These are phyloP conservation scores for Drosophila malerkotliana DNA, from an alignment of 1,140 invertebrate genomes.

Conservation along the genomic window DNA sequence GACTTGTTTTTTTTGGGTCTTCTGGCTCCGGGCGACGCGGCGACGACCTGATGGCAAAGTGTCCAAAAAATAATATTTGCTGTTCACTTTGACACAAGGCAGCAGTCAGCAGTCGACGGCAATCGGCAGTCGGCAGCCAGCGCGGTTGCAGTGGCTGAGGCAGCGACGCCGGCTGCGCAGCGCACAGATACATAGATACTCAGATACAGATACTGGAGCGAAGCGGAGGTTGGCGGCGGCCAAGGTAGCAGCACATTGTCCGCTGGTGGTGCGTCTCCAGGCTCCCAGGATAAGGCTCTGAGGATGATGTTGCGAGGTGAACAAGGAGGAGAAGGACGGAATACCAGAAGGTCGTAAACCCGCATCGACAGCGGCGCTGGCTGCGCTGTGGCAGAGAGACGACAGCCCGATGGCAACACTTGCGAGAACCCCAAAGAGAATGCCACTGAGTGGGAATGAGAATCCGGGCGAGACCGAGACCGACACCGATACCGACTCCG, in stretches of 20 bases:
- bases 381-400: conserved; percentile 28
- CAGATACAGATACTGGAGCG: conserved; percentile 60
- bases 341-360: conserved; percentile 66
- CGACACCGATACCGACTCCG: conserved; percentile 11
- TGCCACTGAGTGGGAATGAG: conserved; percentile 42
- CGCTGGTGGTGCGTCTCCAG: conserved; percentile 49
- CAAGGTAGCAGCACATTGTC: conserved; percentile 30
- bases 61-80: conserved; percentile 83
- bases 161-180: conserved; percentile 55
- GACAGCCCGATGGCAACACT: conserved; percentile 49
- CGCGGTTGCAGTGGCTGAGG: conserved; percentile 12
- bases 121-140: conserved; percentile 29
- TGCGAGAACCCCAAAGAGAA: conserved; percentile 44
- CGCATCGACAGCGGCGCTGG: conserved; percentile 38
- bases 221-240: conserved; percentile 9
- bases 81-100: conserved; percentile 79
- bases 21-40: conserved; percentile 64
- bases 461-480: conserved; percentile 32
- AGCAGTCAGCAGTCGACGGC: conserved; percentile 30
- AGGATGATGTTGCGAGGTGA: conserved; percentile 45
- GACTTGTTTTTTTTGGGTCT: conserved; percentile 29
- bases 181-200: conserved; percentile 33
- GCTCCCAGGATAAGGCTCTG: conserved; percentile 19
- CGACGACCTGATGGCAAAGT: conserved; percentile 80
- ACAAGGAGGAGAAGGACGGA: conserved; percentile 19